Conservation (phyloP, 1,140 invertebrate genomes). For the Myzus persicae region DNA sequence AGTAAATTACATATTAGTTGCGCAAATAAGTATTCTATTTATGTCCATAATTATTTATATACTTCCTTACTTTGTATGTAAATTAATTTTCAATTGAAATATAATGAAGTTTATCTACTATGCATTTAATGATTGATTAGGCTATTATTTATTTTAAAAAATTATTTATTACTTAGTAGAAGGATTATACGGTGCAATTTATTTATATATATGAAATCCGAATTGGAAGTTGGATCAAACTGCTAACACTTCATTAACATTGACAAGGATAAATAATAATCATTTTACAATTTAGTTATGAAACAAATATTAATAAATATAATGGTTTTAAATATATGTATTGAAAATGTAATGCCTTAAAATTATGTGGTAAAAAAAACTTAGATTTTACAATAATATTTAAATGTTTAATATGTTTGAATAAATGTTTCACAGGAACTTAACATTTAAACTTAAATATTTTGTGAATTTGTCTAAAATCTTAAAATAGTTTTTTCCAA, state of each 20-base stretch:
- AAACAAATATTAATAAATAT: no score
- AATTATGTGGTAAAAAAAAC: no score
- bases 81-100: background rate
- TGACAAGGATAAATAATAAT: background rate
- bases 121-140: background rate
- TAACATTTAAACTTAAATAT: no score
- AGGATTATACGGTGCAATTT: background rate
- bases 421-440: no score
- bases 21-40: background rate
- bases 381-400: no score
- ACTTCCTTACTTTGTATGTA: background rate
- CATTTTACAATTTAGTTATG: background rate
- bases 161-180: background rate
- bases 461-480: no score
- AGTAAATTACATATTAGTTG: background rate
- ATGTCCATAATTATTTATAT: background rate
- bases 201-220: background rate
- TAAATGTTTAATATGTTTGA: no score
- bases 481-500: no score
- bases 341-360: no score
- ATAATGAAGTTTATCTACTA: background rate
- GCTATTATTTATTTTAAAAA: background rate
- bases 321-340: no score
- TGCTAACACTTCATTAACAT: background rate
- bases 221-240: background rate